These are phyloP conservation scores for Acanthosepion lycidas DNA, from an alignment of 2,888 invertebrate species.

Conservation along the genomic window DNA sequence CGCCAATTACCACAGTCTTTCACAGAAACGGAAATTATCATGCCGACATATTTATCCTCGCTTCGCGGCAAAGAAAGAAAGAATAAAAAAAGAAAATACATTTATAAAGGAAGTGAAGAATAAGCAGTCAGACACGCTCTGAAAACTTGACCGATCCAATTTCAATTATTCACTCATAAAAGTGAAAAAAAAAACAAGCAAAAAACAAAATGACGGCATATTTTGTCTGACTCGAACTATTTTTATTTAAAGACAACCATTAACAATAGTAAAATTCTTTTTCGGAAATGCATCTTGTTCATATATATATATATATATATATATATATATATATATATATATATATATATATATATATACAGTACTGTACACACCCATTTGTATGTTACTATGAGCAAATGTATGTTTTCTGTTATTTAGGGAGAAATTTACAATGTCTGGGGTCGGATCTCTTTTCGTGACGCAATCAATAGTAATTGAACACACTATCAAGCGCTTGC, in stretches of 20 bases:
- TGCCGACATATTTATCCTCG: not conserved
- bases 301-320: not conserved
- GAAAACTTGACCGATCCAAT: not conserved
- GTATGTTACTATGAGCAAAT: not conserved
- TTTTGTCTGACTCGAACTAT: not conserved
- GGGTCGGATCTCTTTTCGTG: no score
- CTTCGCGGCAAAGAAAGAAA: no score
- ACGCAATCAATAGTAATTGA: no score
- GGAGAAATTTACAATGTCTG: not conserved
- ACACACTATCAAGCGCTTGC: no score
- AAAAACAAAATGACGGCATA: not conserved
- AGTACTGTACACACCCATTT: not conserved
- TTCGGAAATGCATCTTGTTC: not conserved
- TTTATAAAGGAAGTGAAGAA: not conserved
- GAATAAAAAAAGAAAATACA: not conserved
- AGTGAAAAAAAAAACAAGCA: not conserved
- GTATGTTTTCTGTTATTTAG: not conserved
- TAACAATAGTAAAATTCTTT: not conserved
- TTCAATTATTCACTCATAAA: no score
- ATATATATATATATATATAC: not conserved
- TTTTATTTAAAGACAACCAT: not conserved
- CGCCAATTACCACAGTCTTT: not conserved
- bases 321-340: no score
- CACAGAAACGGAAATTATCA: not conserved
- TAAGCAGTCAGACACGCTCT: not conserved